These are phyloP conservation scores for Cyprinus carpio DNA, from an alignment of 2,113 vertebrate species.

Conservation along the genomic window DNA sequence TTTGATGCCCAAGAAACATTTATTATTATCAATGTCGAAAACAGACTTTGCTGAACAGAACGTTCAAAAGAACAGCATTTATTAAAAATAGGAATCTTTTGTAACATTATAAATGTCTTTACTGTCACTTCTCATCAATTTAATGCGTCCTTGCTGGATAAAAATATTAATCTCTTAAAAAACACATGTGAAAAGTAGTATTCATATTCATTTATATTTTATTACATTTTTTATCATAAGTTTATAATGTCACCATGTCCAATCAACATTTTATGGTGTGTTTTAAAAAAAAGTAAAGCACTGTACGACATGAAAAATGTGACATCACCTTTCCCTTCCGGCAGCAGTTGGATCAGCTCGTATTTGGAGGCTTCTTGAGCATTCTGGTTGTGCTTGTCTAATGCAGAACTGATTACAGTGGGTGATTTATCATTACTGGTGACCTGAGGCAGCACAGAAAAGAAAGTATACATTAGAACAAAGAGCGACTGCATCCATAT, in stretches of 20 bases:
- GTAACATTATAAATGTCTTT: not conserved
- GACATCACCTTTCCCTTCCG: slow-evolving; percentile 83
- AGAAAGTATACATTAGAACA: slow-evolving; percentile 37
- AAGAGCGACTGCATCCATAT: not conserved
- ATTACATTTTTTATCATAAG: not conserved
- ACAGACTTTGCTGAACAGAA: too few relatives aligned
- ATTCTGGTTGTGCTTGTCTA: slow-evolving; percentile 88
- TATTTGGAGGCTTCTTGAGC: slow-evolving; percentile 73
- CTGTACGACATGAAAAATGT: slow-evolving; percentile 20
- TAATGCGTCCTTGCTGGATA: not conserved
- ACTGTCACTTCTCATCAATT: not conserved
- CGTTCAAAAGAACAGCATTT: too few relatives aligned
- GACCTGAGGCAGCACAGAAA: slow-evolving; percentile 73
- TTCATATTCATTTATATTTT: not conserved
- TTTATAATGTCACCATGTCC: not conserved
- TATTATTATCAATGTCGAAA: too few relatives aligned
- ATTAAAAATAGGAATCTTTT: too few relatives aligned
- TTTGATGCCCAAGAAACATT: too few relatives aligned
- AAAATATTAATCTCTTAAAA: not conserved
- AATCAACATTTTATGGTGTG: not conserved
- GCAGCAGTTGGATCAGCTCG: slow-evolving; percentile 86
- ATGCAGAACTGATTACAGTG: slow-evolving; percentile 80
- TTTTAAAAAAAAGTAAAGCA: not conserved
- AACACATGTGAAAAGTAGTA: too few relatives aligned
- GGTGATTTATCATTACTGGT: slow-evolving; percentile 90